A percentile compares a stretch with the other conserved stretches of the same genome.
These are phyloP conservation scores for Scarus forsteni DNA, from an alignment of 2,797 vertebrate genomes.

Conservation along the genomic window DNA sequence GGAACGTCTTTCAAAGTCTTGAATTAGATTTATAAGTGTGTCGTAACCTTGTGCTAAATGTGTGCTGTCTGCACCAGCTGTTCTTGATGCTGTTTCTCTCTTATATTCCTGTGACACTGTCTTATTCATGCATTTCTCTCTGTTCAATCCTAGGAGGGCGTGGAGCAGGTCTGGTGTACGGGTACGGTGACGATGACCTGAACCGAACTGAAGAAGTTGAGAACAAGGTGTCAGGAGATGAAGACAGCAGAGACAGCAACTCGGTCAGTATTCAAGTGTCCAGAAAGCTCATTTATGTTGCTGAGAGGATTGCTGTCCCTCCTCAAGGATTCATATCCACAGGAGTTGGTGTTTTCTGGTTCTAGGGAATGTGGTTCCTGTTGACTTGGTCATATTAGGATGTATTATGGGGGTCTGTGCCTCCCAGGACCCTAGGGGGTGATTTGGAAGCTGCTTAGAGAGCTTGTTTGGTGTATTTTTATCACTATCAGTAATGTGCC, in stretches of 20 bases:
- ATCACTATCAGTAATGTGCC: background rate
- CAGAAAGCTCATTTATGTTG: background rate
- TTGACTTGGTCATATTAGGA: background rate
- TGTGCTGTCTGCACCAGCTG: background rate
- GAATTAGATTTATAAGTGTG: too few species aligned
- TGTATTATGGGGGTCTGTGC: background rate
- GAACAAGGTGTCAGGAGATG: constrained; percentile 88
- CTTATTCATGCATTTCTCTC: background rate
- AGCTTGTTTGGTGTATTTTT: background rate
- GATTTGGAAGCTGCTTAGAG: background rate
- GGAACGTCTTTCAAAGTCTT: too few species aligned
- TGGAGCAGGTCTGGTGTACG: constrained; percentile 88
- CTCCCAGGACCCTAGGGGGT: background rate
- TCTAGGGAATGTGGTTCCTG: background rate
- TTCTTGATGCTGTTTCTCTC: background rate
- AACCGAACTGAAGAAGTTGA: constrained; percentile 83
- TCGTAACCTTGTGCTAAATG: too few species aligned
- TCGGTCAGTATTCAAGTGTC: constrained; percentile 86
- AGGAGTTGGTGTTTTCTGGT: background rate
- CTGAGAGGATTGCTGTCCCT: too few species aligned
- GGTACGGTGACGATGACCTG: constrained; percentile 91
- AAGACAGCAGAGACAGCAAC: constrained; percentile 92
- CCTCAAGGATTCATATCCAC: background rate
- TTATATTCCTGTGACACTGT: background rate
- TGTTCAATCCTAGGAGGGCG: constrained; percentile 71